phyloP scores from a whole-genome alignment of 2,888 invertebrate genomes.

The Boloria euphrosyne region DNA sequence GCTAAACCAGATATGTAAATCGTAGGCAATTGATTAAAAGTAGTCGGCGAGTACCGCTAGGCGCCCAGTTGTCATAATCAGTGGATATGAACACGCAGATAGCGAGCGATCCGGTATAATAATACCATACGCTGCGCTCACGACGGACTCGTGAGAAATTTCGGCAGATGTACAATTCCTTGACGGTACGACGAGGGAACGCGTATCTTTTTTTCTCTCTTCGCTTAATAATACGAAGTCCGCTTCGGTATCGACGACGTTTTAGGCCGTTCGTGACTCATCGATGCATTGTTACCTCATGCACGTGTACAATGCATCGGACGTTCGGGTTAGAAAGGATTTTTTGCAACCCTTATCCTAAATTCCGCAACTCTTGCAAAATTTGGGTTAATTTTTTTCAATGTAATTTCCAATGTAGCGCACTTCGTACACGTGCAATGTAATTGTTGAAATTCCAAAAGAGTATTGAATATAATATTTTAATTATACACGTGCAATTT shows the following conservation, averaged over 20 bases:
- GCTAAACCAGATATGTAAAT: conserved; percentile 72
- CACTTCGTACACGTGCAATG: conserved; percentile 53
- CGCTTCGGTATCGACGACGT: conserved; percentile 64
- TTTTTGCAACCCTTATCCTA: conserved; percentile 80
- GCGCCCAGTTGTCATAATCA: conserved; percentile 71
- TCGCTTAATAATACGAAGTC: conserved; percentile 71
- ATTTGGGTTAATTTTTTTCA: conserved; percentile 74
- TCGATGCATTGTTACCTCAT: conserved; percentile 70
- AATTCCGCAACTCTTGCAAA: conserved; percentile 82
- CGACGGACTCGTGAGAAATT: conserved; percentile 79
- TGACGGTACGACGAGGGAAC: conserved; percentile 75
- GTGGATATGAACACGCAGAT: conserved; percentile 51
- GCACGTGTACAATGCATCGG: conserved; percentile 75
- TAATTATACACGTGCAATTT: conserved; percentile 27
- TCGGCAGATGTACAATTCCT: conserved; percentile 83
- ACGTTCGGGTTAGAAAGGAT: conserved; percentile 78
- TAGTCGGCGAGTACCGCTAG: conserved; percentile 71
- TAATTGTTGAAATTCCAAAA: conserved; percentile 45
- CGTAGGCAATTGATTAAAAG: conserved; percentile 67
- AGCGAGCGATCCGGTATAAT: conserved; percentile 63
- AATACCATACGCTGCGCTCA: conserved; percentile 66
- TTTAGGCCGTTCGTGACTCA: conserved; percentile 72
- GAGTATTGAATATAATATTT: conserved; percentile 26
- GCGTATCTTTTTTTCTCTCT: conserved; percentile 76
- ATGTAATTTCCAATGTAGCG: conserved; percentile 53